Percentiles rank a stretch among this genome's conserved stretches.
Conservation (phyloP, 2,888 invertebrate genomes). For the Habroteleia sp. region DNA sequence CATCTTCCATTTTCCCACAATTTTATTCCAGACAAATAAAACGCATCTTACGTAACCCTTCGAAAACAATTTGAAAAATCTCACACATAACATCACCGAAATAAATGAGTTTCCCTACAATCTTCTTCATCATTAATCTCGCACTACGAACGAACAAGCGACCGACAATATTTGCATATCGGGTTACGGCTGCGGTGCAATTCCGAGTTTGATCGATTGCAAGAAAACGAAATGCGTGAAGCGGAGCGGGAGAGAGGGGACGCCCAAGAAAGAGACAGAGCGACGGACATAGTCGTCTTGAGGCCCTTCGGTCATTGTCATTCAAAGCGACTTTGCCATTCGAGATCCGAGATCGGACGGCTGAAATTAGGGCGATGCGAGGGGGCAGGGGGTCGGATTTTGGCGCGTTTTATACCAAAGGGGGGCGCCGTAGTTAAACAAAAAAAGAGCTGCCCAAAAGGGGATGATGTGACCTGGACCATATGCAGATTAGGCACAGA, state of each 20-base stretch:
- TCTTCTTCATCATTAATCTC: slow-evolving; percentile 75
- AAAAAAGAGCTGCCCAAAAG: slow-evolving; percentile 67
- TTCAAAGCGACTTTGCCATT: slow-evolving; percentile 72
- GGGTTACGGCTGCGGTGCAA: slow-evolving; percentile 71
- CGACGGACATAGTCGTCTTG: slow-evolving; percentile 67
- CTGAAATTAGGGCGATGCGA: slow-evolving; percentile 75
- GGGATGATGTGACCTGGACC: slow-evolving; percentile 74
- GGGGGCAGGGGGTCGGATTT: slow-evolving; percentile 30
- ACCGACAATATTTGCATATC: slow-evolving; percentile 80
- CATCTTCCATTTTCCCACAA: slow-evolving; percentile 26
- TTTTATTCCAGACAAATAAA: not conserved
- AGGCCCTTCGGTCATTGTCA: slow-evolving; percentile 75
- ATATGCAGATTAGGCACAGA: slow-evolving; percentile 80
- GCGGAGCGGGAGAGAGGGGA: slow-evolving; percentile 34
- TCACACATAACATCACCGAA: slow-evolving; percentile 47
- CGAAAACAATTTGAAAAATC: slow-evolving; percentile 50
- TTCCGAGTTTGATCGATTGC: slow-evolving; percentile 68
- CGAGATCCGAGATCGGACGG: slow-evolving; percentile 71
- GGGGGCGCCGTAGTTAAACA: slow-evolving; percentile 65
- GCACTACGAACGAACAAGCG: slow-evolving; percentile 67
- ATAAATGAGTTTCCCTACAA: slow-evolving; percentile 51
- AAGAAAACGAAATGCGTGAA: slow-evolving; percentile 39
- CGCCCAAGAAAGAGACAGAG: slow-evolving; percentile 17
- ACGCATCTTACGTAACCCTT: slow-evolving; percentile 51
- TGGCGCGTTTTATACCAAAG: slow-evolving; percentile 36